Evolutionary conservation across 2,797 vertebrate genomes (phyloP).

Genomic region (Parauchenoglanis punctatus): DNA sequence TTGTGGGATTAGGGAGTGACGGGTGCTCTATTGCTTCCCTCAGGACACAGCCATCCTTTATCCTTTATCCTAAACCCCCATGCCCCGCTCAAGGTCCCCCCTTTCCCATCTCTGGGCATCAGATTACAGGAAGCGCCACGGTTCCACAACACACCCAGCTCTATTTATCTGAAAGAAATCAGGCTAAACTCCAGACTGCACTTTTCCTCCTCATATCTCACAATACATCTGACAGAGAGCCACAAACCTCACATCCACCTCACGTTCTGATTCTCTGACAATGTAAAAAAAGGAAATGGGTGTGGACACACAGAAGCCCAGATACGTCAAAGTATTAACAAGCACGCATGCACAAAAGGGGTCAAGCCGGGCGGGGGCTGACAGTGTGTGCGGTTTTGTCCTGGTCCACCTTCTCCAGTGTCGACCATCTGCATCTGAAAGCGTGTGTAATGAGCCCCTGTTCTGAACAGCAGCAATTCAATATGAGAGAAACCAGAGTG

Average conservation of each 20-base stretch:
- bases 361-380: background rate
- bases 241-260: conserved; percentile 53
- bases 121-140: conserved; percentile 66
- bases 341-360: background rate
- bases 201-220: conserved; percentile 58
- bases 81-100: background rate
- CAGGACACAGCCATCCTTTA: conserved; percentile 65
- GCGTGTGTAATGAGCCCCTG: conserved; percentile 56
- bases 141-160: conserved; percentile 62
- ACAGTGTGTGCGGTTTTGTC: background rate
- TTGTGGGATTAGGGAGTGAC: conserved; percentile 64
- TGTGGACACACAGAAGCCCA: background rate
- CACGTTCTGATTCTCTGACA: conserved; percentile 57
- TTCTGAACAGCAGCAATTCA: conserved; percentile 64
- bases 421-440: conserved; percentile 41
- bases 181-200: conserved; percentile 54
- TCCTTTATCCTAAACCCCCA: conserved; percentile 58
- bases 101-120: conserved; percentile 47
- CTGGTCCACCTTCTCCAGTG: conserved; percentile 35
- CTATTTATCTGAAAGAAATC: conserved; percentile 63
- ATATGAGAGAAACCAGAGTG: conserved; percentile 62
- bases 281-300: background rate
- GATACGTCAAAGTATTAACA: background rate
- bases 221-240: conserved; percentile 58
- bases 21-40: conserved; percentile 61